A percentile compares a stretch with the other conserved stretches of the same genome.
Evolutionary conservation across 2,888 invertebrate species (phyloP).

Genomic region (Bursaphelenchus okinawaensis): DNA sequence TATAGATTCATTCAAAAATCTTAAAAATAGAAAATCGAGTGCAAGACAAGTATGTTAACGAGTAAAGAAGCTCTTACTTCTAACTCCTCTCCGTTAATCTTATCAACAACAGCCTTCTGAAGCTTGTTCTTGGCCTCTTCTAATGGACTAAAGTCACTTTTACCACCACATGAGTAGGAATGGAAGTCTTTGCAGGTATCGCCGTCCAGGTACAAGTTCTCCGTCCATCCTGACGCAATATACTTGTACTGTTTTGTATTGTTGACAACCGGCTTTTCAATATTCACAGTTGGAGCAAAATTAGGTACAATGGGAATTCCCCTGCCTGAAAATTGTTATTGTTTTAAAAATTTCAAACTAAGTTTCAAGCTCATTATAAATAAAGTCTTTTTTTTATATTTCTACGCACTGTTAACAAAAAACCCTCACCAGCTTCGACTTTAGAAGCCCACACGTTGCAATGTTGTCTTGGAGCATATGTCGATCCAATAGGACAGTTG

Average conservation of each 20-base stretch:
- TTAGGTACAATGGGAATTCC: not conserved
- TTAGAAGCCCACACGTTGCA: conserved; percentile 44
- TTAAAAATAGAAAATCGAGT: no score
- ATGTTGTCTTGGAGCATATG: conserved; percentile 33
- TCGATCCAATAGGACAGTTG: conserved; percentile 40
- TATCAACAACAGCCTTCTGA: no score
- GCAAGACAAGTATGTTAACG: no score
- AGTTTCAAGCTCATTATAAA: no score
- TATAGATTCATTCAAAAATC: no score
- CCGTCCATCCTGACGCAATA: not conserved
- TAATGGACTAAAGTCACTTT: not conserved
- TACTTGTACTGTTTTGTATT: not conserved
- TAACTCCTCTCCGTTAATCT: no score
- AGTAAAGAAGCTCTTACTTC: no score
- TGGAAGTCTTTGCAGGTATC: not conserved
- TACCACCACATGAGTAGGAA: not conserved
- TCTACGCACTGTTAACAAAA: no score
- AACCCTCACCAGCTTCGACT: conserved; percentile 8
- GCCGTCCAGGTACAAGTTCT: not conserved
- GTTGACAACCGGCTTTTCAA: not conserved
- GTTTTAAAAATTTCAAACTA: no score
- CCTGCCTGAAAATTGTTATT: not conserved
- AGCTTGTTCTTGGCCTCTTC: not conserved
- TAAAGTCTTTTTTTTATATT: no score
- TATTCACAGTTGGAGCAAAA: not conserved